phyloP scores from a whole-genome alignment of 2,113 vertebrate genomes.

The Equus quagga region DNA sequence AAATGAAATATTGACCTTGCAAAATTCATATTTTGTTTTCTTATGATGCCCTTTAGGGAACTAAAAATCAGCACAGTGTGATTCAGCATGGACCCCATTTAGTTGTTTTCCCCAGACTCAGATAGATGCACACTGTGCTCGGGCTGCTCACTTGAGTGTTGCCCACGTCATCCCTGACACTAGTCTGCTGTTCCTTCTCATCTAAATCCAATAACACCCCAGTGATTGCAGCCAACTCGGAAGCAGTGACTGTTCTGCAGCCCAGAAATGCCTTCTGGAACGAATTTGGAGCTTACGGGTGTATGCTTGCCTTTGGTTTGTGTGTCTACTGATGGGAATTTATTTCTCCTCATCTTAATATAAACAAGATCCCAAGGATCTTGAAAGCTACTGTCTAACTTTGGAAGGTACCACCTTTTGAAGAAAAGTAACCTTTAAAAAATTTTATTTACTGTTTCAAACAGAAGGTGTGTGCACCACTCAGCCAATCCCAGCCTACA shows the following conservation, averaged over 20 bases:
- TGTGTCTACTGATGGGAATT: neutral
- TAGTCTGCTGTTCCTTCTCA: neutral
- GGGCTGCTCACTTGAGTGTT: neutral
- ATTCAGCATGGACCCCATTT: neutral
- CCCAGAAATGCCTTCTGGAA: neutral
- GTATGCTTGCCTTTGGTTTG: neutral
- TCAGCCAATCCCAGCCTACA: neutral
- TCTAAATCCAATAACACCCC: neutral
- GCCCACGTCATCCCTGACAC: neutral
- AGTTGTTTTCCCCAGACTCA: neutral
- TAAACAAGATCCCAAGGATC: slow-evolving; percentile 19
- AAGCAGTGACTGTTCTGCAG: neutral
- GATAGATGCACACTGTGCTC: neutral
- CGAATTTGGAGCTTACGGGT: slow-evolving; percentile 17
- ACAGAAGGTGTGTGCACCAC: neutral
- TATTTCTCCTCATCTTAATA: slow-evolving; percentile 10
- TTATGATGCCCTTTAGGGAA: slow-evolving; percentile 47
- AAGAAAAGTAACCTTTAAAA: slow-evolving; percentile 40
- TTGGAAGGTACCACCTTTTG: neutral
- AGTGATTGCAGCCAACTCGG: neutral
- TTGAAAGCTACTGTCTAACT: neutral
- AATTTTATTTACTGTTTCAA: neutral
- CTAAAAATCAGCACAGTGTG: slow-evolving; percentile 9
- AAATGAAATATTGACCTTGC: slow-evolving; percentile 58
- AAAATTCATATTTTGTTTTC: slow-evolving; percentile 61